phyloP scores from a whole-genome alignment of 2,113 vertebrate genomes.

The Accipiter cooperii region DNA sequence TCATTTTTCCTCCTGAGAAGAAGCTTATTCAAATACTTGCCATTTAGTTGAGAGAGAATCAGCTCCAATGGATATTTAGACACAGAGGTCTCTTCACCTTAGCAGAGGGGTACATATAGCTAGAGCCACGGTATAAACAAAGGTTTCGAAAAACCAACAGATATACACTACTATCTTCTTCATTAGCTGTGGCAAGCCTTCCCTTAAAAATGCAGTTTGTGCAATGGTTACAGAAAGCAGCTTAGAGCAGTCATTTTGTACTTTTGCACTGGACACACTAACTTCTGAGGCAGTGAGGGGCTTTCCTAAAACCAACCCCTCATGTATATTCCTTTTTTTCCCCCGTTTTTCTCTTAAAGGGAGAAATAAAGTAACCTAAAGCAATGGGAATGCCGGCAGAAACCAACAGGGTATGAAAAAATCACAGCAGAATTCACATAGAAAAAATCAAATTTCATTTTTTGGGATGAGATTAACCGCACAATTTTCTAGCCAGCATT shows the following conservation, averaged over 20 bases:
- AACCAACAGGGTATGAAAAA: conserved; percentile 46
- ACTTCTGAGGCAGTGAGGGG: neutral
- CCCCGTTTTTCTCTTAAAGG: neutral
- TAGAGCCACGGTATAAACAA: neutral
- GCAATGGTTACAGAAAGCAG: neutral
- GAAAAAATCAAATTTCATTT: conserved; percentile 52
- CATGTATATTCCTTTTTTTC: neutral
- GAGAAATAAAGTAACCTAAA: conserved; percentile 3
- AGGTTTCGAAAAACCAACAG: neutral
- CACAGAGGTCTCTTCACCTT: neutral
- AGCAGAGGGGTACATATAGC: neutral
- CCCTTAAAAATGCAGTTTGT: neutral
- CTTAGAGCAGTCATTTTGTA: neutral
- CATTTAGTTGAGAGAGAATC: neutral
- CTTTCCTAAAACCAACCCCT: neutral
- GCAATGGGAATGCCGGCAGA: conserved; percentile 13
- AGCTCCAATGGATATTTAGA: neutral
- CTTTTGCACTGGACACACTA: neutral
- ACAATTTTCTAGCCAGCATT: conserved; percentile 63
- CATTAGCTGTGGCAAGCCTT: neutral
- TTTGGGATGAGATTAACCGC: conserved; percentile 30
- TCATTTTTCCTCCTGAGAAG: neutral
- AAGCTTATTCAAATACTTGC: neutral
- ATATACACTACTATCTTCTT: neutral
- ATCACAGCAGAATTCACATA: conserved; percentile 7